These are phyloP conservation scores for Diprion similis DNA, from an alignment of 1,140 invertebrate genomes.

Conservation along the genomic window DNA sequence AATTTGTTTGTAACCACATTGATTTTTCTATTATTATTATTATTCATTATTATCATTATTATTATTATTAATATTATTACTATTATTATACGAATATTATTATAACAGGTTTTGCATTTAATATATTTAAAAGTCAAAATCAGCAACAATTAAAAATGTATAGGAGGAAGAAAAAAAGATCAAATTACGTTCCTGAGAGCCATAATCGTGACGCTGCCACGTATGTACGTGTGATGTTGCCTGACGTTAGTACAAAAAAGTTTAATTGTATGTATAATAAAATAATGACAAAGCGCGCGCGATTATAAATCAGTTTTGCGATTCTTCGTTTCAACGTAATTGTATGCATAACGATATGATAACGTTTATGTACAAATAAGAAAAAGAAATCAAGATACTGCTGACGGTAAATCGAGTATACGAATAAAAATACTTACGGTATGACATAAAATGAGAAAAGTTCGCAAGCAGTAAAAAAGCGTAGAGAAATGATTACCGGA, in stretches of 20 bases:
- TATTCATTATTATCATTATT: conserved; percentile 16
- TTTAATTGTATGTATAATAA: neutral
- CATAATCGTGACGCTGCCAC: neutral
- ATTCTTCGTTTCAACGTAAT: neutral
- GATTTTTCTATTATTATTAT: conserved; percentile 19
- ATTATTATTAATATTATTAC: conserved; percentile 31
- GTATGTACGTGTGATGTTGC: neutral
- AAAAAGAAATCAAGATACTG: neutral
- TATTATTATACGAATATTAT: conserved; percentile 20
- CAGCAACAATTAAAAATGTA: no score
- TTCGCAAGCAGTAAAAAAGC: no score
- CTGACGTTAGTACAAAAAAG: conserved; percentile 6
- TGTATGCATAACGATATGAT: neutral
- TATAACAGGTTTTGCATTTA: no score
- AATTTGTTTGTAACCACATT: conserved; percentile 46
- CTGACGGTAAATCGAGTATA: no score
- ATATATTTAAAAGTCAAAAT: no score
- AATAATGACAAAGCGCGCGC: neutral
- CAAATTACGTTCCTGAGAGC: neutral
- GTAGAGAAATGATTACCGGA: no score
- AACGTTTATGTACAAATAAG: no score
- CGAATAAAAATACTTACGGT: no score
- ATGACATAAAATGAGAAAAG: no score
- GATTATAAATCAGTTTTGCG: neutral
- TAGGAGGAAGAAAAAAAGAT: no score